Evolutionary conservation across 2,888 invertebrate species (phyloP), one percentile per base, ranked within the genome.

Genomic region (Lasiommata megera): DNA sequence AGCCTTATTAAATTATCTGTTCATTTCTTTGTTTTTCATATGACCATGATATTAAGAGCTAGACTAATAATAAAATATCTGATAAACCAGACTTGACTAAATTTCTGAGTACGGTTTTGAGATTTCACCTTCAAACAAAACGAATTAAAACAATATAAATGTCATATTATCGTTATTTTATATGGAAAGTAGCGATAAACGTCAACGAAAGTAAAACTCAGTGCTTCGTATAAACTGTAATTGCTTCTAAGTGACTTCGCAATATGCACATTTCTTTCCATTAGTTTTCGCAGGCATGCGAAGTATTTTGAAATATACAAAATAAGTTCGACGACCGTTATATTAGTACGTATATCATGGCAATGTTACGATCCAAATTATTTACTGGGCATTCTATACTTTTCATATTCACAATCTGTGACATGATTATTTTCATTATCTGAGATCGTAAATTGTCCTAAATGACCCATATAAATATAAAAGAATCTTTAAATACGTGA

Each of bases 311-410:
- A 57, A 62, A 64, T 58, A 57, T 64, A 57, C 58, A 55, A 59
- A 63, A 63, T 60, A 63, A 62, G 65, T 65, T 65, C 62, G 58
- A 61, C 37, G 63, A 34, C 60, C 54, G 54, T 57, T 62, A 58
- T 63, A 66, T 65, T 58, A 60, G 58, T 56, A 54, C 16, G 57
- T 56, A 54, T 31, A 14, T 46, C 16, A 46, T 46, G 46, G 46
- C 14, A 31, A 46, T 37, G 31, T 11, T 34, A 11, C 11, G 11
- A 11, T 1, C 50, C 55, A 56, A 62, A 61, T 55, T 61, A 23
- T 23, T 23, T 23, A 23, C 58, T 57, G 50, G 52, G n/a, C 48
- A 43, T 59, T 62, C 5, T n/a, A 36, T 36, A 12, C 12, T 36
- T 5, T 36, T 12, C 6, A 6, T 12, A n/a, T n/a, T n/a, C n/a